A percentile compares a stretch with the other conserved stretches of the same genome.
Conservation (phyloP, 2,888 invertebrate species). For the Calameuta pallipes region DNA sequence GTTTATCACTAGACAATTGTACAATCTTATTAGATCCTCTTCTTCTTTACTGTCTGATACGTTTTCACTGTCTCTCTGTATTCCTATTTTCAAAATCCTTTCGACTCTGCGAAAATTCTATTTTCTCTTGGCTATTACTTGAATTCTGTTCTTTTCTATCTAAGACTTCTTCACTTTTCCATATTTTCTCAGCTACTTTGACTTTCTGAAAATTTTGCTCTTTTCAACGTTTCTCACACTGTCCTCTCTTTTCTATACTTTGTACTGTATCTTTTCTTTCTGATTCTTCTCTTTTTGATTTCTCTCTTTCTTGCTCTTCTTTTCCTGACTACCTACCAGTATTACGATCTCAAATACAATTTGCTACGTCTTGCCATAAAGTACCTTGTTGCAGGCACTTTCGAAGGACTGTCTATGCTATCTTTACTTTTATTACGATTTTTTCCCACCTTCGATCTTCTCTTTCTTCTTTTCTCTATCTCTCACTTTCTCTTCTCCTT, state of each 20-base stretch:
- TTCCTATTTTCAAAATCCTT: slow-evolving; percentile 2
- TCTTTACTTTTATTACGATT: slow-evolving; percentile 13
- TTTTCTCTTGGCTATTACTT: neutral
- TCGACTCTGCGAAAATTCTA: neutral
- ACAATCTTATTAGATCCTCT: neutral
- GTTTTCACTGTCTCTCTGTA: neutral
- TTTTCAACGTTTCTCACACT: slow-evolving; percentile 7
- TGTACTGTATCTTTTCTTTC: slow-evolving; percentile 7
- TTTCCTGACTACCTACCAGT: slow-evolving; percentile 40
- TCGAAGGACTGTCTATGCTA: slow-evolving; percentile 15
- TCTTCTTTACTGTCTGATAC: neutral
- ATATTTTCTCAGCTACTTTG: neutral
- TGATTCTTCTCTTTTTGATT: slow-evolving; percentile 2
- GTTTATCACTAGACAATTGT: neutral
- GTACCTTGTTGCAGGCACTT: slow-evolving; percentile 23
- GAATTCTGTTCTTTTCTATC: neutral
- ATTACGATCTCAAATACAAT: slow-evolving; percentile 45
- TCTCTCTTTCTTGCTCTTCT: neutral
- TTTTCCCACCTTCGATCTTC: slow-evolving; percentile 4
- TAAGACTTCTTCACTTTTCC: neutral
- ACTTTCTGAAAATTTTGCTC: slow-evolving; percentile 7
- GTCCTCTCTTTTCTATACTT: slow-evolving; percentile 1
- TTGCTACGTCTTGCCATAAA: slow-evolving; percentile 37
- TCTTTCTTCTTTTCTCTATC: slow-evolving; percentile 6
- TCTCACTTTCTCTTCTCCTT: neutral